Evolutionary conservation across 2,113 vertebrate genomes (phyloP), one percentile per base, ranked within the genome.

Genomic region (Alaudala cheleensis): DNA sequence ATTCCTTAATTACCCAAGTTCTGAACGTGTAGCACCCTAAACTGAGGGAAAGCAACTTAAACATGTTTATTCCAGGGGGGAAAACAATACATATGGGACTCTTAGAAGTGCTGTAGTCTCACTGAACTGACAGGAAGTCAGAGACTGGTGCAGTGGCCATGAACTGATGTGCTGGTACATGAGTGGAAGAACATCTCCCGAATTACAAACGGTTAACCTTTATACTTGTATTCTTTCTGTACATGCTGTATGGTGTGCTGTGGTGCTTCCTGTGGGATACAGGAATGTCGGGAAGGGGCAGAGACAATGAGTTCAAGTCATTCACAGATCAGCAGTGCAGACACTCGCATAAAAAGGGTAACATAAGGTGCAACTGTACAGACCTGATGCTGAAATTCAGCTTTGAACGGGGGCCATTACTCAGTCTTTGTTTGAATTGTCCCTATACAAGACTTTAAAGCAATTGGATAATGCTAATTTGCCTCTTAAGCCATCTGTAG

Each of bases 401-500:
- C 61, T 70, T 78, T 2, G 3, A 79, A 49, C 20, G 34, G 50
- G 33, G 66, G 54, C 73, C 66, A 85, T 91, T 91, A 87, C 67
- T 74, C n/a, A 39, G 66, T 54, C 89, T 93, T 89, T 96, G 72
- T 93, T 53, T 11, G 12, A 69, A 82, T 88, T 95, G 81, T 65
- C 50, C 37, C 53, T 76, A 20, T 69, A 57, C 49, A 79, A 84
- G 66, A 72, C 66, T 95, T 93, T 72, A 89, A 96, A 96, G 87
- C 84, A 92, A 58, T 85, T 79, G 84, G 78, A 82, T 95, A 80
- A 70, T 2, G 18, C 76, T 90, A 83, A 92, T 93, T 92, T 93
- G 64, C 69, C 61, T 94, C 76, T 92, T 77, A 93, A 93, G 83
- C 84, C 80, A 85, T 80, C 84, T 92, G 67, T 33, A 91, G 65